Base-by-base conservation (phyloP, 2,797 vertebrate genomes). In the Typhlichthys subterraneus region DNA sequence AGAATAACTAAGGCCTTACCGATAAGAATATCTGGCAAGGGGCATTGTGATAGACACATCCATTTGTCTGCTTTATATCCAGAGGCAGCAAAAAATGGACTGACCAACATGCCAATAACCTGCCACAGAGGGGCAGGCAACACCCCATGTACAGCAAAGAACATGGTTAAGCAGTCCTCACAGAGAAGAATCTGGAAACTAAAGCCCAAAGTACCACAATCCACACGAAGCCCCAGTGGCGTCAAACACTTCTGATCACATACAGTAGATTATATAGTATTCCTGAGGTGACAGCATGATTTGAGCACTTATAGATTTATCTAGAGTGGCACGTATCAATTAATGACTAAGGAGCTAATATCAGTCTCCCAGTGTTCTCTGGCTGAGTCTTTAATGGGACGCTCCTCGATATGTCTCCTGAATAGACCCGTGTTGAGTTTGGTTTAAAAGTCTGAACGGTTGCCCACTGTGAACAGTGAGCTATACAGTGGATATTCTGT, bases 251-350 rank as follows among this genome's bases (percentile, higher is more conserved):
- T 92, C 80, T 88, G 86, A 87, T 91, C 91, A 93, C 89, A 91
- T 23, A 23, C 23, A 23, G 23, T 83, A 47, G 65, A 81, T 70
- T 90, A 84, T 87, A 79, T 75, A 79, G 69, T 79, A 68, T 87
- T 92, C 89, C 86, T 89, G 86, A 92, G 89, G 87, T 74, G 90
- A 91, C 89, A 92, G 89, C 89, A 91, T 85, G 83, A 90, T 84
- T 87, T 86, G 74, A 85, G 85, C 85, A 89, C 87, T 91, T 89
- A 47, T 4, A 23, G 23, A 23, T 23, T 23, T 23, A 23, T 23
- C 70, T 13, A 61, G 74, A 81, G 65, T 71, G 77, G 67, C 76
- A 66, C 55, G 66, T 61, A 70, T 69, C 63, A 76, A 52, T 80
- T 68, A 64, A 80, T 12, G 15, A 69, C 31, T 58, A 42, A 47